Evolutionary conservation across 2,888 invertebrate genomes (phyloP).

Genomic region (Corythucha ciliata): DNA sequence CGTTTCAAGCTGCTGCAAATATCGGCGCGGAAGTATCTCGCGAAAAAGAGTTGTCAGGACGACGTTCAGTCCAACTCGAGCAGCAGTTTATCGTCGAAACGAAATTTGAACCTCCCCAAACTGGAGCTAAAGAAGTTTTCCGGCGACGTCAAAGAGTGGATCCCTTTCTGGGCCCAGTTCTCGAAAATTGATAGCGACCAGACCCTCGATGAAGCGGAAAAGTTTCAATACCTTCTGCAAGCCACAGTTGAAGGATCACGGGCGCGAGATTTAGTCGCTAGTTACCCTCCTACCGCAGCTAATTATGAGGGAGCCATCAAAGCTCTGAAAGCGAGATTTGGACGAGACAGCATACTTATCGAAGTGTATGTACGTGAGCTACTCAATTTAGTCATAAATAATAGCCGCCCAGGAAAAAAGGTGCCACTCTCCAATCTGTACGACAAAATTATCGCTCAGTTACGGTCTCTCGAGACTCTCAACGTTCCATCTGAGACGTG

Average conservation of each 20-base stretch:
- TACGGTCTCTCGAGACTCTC: conserved; percentile 29
- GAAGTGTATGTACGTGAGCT: conserved; percentile 36
- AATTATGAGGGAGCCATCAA: conserved; percentile 35
- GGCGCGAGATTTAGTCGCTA: conserved; percentile 34
- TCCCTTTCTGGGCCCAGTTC: conserved; percentile 35
- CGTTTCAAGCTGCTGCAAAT: too few species aligned
- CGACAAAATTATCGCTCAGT: conserved; percentile 37
- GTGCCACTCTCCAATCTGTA: conserved; percentile 25
- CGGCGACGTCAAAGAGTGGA: conserved; percentile 33
- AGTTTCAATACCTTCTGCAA: conserved; percentile 34
- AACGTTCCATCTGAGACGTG: conserved; percentile 6
- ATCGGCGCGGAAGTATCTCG: too few species aligned
- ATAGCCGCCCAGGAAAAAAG: conserved; percentile 20
- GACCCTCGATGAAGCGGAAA: conserved; percentile 27
- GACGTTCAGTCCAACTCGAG: too few species aligned
- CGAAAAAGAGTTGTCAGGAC: too few species aligned
- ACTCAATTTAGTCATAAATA: conserved; percentile 35
- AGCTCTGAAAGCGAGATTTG: conserved; percentile 30
- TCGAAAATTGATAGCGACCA: conserved; percentile 34
- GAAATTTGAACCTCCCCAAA: too few species aligned
- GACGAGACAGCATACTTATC: conserved; percentile 34
- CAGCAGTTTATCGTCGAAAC: too few species aligned
- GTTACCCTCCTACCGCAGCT: conserved; percentile 32
- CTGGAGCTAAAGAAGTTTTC: conserved; percentile 32
- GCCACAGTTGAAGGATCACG: conserved; percentile 25